Evolutionary conservation across 2,888 invertebrate genomes (phyloP).

Genomic region (Nomada ruficornis): DNA sequence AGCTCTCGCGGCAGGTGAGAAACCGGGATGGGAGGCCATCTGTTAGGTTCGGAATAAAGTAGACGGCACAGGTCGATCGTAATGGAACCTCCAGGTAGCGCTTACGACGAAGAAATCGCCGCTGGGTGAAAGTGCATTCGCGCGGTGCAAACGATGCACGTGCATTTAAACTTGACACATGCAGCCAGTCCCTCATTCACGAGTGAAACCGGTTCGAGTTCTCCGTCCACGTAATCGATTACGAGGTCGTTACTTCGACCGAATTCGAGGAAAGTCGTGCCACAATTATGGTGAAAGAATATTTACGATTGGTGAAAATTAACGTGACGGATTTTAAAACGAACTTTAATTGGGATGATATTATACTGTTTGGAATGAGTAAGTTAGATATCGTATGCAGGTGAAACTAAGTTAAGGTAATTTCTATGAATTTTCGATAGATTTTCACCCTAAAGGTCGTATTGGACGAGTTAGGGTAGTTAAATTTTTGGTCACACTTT

Average conservation of each 20-base stretch:
- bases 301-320: not conserved
- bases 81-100: conserved; percentile 44
- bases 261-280: not conserved
- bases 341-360: not conserved
- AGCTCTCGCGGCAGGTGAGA: conserved; percentile 50
- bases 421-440: conserved; percentile 51
- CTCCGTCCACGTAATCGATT: conserved; percentile 37
- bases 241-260: not conserved
- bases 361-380: not conserved
- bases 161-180: conserved; percentile 44
- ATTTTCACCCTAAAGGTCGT: not conserved
- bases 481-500: too few species aligned
- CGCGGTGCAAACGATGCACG: conserved; percentile 28
- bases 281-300: not conserved
- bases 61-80: conserved; percentile 39
- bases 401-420: too few species aligned
- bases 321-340: not conserved
- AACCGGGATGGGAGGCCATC: conserved; percentile 56
- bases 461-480: too few species aligned
- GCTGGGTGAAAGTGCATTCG: conserved; percentile 29
- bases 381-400: too few species aligned
- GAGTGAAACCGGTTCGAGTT: conserved; percentile 41
- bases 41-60: conserved; percentile 64
- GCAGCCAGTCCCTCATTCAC: not conserved
- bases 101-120: conserved; percentile 41